Percentiles rank a stretch among this genome's conserved stretches.
phyloP scores from a whole-genome alignment of 2,113 vertebrate species.

The Pardalotus punctatus region DNA sequence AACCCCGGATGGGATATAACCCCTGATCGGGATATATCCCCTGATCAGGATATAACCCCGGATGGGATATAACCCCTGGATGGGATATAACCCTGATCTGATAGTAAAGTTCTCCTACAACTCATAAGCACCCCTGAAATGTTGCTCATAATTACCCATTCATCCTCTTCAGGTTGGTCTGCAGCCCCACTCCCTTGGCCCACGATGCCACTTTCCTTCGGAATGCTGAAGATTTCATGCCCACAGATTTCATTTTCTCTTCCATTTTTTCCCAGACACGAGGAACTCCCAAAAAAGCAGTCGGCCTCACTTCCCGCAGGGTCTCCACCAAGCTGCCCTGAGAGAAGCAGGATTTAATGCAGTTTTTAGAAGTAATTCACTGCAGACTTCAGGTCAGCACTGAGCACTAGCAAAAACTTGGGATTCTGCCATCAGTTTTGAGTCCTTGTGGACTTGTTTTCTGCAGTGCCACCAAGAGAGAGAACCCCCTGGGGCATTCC shows the following conservation, averaged over 20 bases:
- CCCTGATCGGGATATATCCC: not conserved
- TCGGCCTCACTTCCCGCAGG: slow-evolving; percentile 86
- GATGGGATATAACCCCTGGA: not conserved
- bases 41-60: not conserved
- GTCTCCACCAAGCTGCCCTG: slow-evolving; percentile 88
- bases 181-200: slow-evolving; percentile 85
- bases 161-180: slow-evolving; percentile 82
- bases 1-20: not conserved
- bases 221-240: slow-evolving; percentile 78
- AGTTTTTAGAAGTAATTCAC: not conserved
- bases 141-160: slow-evolving; percentile 72
- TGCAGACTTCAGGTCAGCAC: not conserved
- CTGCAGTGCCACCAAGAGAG: not conserved
- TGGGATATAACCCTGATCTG: not conserved
- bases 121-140: accelerated
- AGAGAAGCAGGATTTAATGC: not conserved
- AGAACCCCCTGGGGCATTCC: not conserved
- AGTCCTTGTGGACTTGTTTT: not conserved
- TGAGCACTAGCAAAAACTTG: too few species aligned
- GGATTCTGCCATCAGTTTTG: not conserved
- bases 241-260: slow-evolving; percentile 83
- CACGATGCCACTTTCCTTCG: slow-evolving; percentile 82
- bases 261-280: slow-evolving; percentile 97
- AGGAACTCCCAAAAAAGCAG: slow-evolving; percentile 89
- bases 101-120: not conserved